These are phyloP conservation scores for Atethmia centrago DNA, from an alignment of 2,888 invertebrate genomes.

Conservation along the genomic window DNA sequence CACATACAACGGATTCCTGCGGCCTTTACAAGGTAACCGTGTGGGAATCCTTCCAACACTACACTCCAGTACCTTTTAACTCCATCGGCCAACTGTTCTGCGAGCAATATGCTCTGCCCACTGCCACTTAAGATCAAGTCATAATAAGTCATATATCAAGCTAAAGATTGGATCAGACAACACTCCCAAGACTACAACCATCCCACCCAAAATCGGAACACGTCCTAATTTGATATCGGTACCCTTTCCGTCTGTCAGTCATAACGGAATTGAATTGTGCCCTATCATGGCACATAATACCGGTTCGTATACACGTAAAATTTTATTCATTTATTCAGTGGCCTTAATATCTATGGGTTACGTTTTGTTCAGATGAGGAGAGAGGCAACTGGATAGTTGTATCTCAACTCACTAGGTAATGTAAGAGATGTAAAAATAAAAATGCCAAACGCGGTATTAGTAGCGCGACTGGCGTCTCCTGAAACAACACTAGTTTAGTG, in stretches of 20 bases:
- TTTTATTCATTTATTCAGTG: conserved; percentile 63
- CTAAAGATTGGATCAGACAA: neutral
- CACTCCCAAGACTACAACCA: neutral
- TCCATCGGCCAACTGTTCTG: no score
- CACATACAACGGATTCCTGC: no score
- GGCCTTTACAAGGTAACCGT: no score
- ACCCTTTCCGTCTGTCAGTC: conserved; percentile 59
- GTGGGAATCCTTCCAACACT: no score
- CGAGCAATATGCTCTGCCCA: neutral
- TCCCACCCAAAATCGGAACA: conserved; percentile 44
- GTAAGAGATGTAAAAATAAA: neutral
- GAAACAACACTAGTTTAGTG: no score
- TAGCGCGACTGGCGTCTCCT: no score
- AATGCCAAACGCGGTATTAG: no score
- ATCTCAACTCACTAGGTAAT: conserved; percentile 13
- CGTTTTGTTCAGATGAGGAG: conserved; percentile 35
- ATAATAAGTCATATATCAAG: neutral
- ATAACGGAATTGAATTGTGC: conserved; percentile 58
- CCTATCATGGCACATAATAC: conserved; percentile 60
- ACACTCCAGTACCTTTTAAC: no score
- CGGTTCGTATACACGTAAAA: conserved; percentile 50
- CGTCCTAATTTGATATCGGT: conserved; percentile 55
- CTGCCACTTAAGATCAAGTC: neutral
- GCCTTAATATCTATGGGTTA: conserved; percentile 47
- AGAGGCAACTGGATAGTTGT: conserved; percentile 12